Base-by-base conservation (phyloP, 2,888 invertebrate genomes). In the Gari tellinella region DNA sequence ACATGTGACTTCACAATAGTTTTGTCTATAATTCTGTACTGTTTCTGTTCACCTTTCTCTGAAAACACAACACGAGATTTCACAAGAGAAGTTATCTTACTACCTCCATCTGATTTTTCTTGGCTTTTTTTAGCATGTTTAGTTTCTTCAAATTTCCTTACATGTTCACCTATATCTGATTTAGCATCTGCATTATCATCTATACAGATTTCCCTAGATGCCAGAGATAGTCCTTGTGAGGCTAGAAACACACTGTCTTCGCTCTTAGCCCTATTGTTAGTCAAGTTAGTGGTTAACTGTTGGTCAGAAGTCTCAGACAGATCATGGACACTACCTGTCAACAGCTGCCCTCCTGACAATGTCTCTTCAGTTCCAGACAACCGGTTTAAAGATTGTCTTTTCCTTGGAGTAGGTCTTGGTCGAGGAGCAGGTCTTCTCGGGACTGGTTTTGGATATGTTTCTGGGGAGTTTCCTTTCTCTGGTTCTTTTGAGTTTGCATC, bases 401-500 rank as follows among this genome's bases (percentile, higher is more conserved):
- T 78, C 26, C 79, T 65, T 23, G 83, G 80, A 5, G 64, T 70
- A 49, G 80, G 79, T 31, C 67, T 61, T 37, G 81, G 80, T 49
- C 75, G 72, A 48, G 72, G 64, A 40, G 64, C 38, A 21, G 75
- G 53, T 40, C 66, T 76, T 43, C 74, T 65, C 25, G 78, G 76
- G 5, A 69, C 58, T 45, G 80, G 73, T 26, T 62, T 64, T 5
- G 64, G 64, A 12, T 37, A 45, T 15, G 45, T 25, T 45, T 45
- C 45, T 1, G 57, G 57, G 25, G 31, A 45, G 14, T 15, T n/a
- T 17, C 25, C 45, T 3, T 45, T 45, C 10, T 10, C 31, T 45
- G 45, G 1, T 3, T 31, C 57, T 17, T 8, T 15, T 23, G 5
- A 5, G 31, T 10, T 12, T 1, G 2, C 31, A 57, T 15, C 19